Conservation (phyloP, 2,113 vertebrate genomes). For the Damaliscus lunatus region DNA sequence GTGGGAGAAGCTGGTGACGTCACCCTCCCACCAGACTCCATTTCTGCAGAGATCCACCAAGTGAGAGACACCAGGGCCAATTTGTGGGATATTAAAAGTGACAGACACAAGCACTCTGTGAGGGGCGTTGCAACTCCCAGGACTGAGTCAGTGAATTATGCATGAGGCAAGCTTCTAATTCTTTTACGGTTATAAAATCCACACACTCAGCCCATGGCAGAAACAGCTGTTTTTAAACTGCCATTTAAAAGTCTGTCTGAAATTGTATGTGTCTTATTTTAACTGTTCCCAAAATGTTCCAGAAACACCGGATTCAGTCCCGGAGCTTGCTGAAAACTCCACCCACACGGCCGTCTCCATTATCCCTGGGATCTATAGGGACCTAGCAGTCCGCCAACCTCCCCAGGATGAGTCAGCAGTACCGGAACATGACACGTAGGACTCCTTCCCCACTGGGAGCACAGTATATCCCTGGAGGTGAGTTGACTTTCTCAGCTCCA, state of each 20-base stretch:
- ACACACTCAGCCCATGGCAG: neutral
- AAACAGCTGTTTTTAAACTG: constrained; percentile 33
- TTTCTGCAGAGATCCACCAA: neutral
- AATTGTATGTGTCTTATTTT: constrained; percentile 45
- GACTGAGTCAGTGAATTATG: constrained; percentile 59
- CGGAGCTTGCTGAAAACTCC: neutral
- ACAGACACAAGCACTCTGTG: neutral
- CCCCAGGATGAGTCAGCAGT: neutral
- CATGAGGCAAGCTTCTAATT: constrained; percentile 20
- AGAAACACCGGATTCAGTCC: neutral
- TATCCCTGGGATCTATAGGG: neutral
- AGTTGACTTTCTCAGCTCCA: neutral
- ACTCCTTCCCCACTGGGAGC: neutral
- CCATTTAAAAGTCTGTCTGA: constrained; percentile 35
- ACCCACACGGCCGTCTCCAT: neutral
- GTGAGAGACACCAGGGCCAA: constrained; percentile 13
- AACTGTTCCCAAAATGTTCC: constrained; percentile 35
- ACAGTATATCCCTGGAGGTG: accelerated
- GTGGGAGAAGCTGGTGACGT: neutral
- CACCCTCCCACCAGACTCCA: neutral
- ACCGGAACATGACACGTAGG: neutral
- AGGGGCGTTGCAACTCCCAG: neutral
- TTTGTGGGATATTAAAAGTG: neutral
- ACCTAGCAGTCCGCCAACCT: neutral
- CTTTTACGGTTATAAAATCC: neutral